Conservation (phyloP, 2,888 invertebrate species). For the Selenia dentaria region DNA sequence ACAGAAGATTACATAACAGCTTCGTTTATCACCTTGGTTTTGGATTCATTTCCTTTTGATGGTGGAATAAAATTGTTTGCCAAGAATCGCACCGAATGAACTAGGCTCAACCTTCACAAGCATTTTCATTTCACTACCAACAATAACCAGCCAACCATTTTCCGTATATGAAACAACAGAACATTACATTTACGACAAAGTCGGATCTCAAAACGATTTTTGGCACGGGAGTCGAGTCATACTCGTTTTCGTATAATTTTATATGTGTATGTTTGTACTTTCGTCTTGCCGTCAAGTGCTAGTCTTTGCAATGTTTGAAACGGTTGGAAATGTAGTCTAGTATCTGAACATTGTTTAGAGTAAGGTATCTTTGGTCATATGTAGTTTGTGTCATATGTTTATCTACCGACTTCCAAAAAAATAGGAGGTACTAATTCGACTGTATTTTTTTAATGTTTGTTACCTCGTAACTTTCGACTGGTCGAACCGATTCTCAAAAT, state of each 20-base stretch:
- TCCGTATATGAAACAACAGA: slow-evolving; percentile 28
- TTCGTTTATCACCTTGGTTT: too few relatives aligned
- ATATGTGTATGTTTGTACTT: slow-evolving; percentile 23
- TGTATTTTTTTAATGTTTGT: too few relatives aligned
- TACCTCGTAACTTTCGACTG: too few relatives aligned
- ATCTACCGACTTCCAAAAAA: too few relatives aligned
- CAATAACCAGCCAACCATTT: slow-evolving; percentile 20
- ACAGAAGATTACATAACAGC: too few relatives aligned
- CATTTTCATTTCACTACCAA: slow-evolving; percentile 16
- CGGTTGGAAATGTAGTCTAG: slow-evolving; percentile 5
- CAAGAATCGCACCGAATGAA: not conserved
- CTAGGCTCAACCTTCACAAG: slow-evolving; percentile 2
- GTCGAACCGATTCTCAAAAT: too few relatives aligned
- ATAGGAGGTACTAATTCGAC: too few relatives aligned
- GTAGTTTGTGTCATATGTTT: too few relatives aligned
- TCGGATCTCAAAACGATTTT: slow-evolving; percentile 29
- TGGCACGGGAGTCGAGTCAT: slow-evolving; percentile 29
- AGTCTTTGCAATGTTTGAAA: slow-evolving; percentile 12
- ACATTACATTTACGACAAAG: slow-evolving; percentile 26
- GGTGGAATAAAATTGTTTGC: not conserved
- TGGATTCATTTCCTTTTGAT: not conserved
- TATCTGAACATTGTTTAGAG: not conserved
- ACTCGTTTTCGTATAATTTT: slow-evolving; percentile 30
- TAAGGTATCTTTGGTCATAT: not conserved
- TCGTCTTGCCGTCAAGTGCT: slow-evolving; percentile 19